Evolutionary conservation across 2,113 vertebrate genomes (phyloP).

Genomic region (Tyrannus savana): DNA sequence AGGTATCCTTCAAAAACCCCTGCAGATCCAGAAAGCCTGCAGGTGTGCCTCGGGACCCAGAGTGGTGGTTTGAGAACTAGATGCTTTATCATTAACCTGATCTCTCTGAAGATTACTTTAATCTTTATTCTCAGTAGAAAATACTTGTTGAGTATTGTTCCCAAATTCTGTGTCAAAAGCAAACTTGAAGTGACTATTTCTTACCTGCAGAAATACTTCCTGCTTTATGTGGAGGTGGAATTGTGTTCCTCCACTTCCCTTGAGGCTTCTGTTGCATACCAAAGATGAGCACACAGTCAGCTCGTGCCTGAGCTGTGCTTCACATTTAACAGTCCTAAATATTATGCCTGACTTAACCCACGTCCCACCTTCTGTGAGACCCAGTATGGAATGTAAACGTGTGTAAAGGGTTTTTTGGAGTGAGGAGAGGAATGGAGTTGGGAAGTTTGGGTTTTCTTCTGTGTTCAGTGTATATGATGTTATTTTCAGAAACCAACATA

Average conservation of each 20-base stretch:
- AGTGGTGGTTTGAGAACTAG: background rate
- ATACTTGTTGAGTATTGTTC: background rate
- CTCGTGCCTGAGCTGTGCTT: background rate
- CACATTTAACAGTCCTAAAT: background rate
- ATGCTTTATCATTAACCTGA: fast-evolving
- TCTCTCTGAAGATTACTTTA: background rate
- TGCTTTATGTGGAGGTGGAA: background rate
- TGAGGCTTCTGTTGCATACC: background rate
- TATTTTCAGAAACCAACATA: background rate
- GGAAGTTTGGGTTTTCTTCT: background rate
- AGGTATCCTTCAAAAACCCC: too few relatives aligned
- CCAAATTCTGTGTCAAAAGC: background rate
- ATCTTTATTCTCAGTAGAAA: background rate
- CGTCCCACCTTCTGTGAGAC: too few relatives aligned
- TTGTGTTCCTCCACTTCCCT: background rate
- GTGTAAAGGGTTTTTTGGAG: fast-evolving
- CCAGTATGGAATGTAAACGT: background rate
- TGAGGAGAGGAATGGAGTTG: background rate
- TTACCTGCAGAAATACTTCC: background rate
- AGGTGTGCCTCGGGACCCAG: fast-evolving
- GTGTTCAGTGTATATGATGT: background rate
- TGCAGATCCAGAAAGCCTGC: background rate
- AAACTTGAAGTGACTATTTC: background rate
- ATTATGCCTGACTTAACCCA: fast-evolving
- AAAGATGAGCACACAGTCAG: background rate